Conservation (phyloP, 2,888 invertebrate species). For the Autographa gamma region DNA sequence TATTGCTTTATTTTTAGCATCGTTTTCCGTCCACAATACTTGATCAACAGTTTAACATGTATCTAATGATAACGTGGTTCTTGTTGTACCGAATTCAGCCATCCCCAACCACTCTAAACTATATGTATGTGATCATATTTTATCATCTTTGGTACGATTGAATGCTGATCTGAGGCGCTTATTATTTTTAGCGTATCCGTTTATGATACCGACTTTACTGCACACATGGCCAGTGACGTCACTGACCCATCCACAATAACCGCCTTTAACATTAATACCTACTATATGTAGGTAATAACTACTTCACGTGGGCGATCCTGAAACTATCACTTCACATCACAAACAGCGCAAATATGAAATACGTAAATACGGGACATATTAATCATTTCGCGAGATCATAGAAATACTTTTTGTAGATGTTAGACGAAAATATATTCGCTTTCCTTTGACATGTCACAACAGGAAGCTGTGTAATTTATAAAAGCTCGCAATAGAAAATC, state of each 20-base stretch:
- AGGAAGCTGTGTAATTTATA: slow-evolving; percentile 29
- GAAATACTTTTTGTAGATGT: slow-evolving; percentile 19
- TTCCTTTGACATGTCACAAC: slow-evolving; percentile 21
- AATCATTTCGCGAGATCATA: slow-evolving; percentile 43
- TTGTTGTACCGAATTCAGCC: too few species aligned
- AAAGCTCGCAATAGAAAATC: slow-evolving; percentile 34
- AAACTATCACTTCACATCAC: slow-evolving; percentile 25
- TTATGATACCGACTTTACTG: slow-evolving; percentile 58
- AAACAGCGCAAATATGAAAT: slow-evolving; percentile 22
- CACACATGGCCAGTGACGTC: slow-evolving; percentile 75
- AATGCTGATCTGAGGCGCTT: slow-evolving; percentile 52
- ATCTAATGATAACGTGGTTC: too few species aligned
- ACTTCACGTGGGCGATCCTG: slow-evolving; percentile 26
- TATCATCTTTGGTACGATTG: slow-evolving; percentile 19
- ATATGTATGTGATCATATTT: not conserved
- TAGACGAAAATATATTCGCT: slow-evolving; percentile 13
- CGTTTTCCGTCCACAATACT: too few species aligned
- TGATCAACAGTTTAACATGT: too few species aligned
- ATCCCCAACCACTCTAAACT: too few species aligned
- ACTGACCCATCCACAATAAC: slow-evolving; percentile 49
- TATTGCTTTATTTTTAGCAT: too few species aligned
- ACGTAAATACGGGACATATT: slow-evolving; percentile 34
- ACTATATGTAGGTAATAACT: slow-evolving; percentile 22
- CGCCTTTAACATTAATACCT: slow-evolving; percentile 27
- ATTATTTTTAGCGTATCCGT: slow-evolving; percentile 71